Evolutionary conservation across 2,888 invertebrate species (phyloP), one percentile per base, ranked within the genome.

Genomic region (Schrankia costaestrigalis): DNA sequence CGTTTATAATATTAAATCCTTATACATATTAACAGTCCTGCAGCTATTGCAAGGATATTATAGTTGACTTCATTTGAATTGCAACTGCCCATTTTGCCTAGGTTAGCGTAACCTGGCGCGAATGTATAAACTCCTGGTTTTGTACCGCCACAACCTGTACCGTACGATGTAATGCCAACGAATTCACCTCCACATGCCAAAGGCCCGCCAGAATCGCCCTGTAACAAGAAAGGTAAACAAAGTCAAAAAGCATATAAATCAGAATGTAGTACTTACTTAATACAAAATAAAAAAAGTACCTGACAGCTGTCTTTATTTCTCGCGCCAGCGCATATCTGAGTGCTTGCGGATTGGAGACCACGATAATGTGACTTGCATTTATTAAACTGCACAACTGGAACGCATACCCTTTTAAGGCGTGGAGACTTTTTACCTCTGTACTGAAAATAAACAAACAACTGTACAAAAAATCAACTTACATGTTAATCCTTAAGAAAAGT

Each of bases 131-230:
- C 29, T 6, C 19, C 29, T 12, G 12, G 8, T 0, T 12, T 2
- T 9, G n/a, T n/a, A n/a, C 5, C 13, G 3, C 29, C 29, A 29
- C 29, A 29, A 12, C 10, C 3, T 5, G 11, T 9, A 13, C 29
- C 29, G 10, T 13, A 29, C 3, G 29, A 29, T 13, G 12, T 12
- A 2, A 29, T 2, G 12, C 29, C 29, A 2, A 10, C 3, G 0
- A 29, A 12, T 10, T 9, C 13, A 9, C 29, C 29, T 13, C 21
- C 21, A 9, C 29, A 29, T 10, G 7, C 19, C 11, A 29, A n/a
- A 11, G 29, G 29, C 3, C 29, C 21, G 1, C 29, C 29, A 21
- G 29, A 29, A 29, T 29, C 29, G 2, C 29, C 29, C 29, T 29
- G 21, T 13, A 29, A 21, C 11, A 11, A 11, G 1, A 0, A 15